Evolutionary conservation across 2,113 vertebrate species (phyloP).

Genomic region (Dipodomys spectabilis): DNA sequence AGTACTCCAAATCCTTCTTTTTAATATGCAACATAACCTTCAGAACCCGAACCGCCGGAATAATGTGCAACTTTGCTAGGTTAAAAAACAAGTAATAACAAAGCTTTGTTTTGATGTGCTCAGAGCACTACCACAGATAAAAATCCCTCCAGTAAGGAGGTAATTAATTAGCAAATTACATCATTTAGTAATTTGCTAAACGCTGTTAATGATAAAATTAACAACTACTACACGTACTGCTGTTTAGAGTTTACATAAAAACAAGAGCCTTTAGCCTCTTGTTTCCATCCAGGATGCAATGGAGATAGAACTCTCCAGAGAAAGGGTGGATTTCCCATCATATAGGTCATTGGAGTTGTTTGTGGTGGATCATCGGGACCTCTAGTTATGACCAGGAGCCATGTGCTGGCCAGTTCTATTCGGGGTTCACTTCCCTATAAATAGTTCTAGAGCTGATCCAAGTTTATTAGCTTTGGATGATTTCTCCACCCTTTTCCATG

Average conservation of each 20-base stretch:
- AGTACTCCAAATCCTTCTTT: background rate
- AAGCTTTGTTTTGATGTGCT: background rate
- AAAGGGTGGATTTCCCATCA: background rate
- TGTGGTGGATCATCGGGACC: background rate
- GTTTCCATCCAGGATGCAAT: background rate
- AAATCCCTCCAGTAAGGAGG: background rate
- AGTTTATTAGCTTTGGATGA: background rate
- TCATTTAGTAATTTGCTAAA: conserved; percentile 1
- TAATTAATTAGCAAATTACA: conserved; percentile 22
- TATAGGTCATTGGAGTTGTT: background rate
- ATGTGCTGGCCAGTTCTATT: too few relatives aligned
- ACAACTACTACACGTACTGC: background rate
- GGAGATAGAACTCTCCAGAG: background rate
- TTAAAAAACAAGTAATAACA: background rate
- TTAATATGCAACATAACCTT: background rate
- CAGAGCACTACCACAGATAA: background rate
- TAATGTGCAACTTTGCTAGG: background rate
- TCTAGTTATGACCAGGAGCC: background rate
- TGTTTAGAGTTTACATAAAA: background rate
- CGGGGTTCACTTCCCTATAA: background rate
- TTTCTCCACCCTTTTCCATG: background rate
- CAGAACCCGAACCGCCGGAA: conserved; percentile 20
- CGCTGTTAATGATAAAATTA: background rate
- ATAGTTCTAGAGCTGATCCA: background rate
- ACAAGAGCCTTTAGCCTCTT: background rate